Evolutionary conservation across 2,113 vertebrate genomes (phyloP).

Genomic region (Notothenia coriiceps): DNA sequence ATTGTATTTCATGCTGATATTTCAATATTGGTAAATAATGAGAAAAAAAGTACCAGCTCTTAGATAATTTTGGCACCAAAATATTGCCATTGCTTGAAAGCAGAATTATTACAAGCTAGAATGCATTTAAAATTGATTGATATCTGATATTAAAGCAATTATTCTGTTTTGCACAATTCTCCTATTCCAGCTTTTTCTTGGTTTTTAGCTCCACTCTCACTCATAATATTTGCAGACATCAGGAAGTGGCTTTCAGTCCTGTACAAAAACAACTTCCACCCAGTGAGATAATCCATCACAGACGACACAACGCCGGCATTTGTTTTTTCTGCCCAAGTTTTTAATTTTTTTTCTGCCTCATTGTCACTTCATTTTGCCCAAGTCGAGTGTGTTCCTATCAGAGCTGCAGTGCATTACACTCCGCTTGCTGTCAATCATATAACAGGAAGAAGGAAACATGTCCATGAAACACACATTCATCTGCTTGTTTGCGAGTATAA

Average conservation of each 20-base stretch:
- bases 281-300: conserved; percentile 26
- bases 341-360: neutral
- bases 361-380: conserved; percentile 1
- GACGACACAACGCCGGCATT: neutral
- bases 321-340: neutral
- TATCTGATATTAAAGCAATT: neutral
- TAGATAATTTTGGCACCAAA: conserved; percentile 23
- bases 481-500: neutral
- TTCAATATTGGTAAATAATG: conserved; percentile 19
- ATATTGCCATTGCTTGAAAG: conserved; percentile 11
- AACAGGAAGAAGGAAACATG: conserved; percentile 4
- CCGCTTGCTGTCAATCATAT: conserved; percentile 37
- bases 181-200: neutral
- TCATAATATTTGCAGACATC: neutral
- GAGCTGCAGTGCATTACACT: neutral
- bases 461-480: conserved; percentile 3
- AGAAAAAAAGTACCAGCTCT: neutral
- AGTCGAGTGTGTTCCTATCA: conserved; percentile 11
- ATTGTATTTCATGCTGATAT: conserved; percentile 15
- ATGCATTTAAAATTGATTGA: conserved; percentile 28
- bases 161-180: neutral
- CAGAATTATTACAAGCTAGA: neutral
- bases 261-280: conserved; percentile 2
- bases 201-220: neutral
- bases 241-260: neutral